A percentile compares a stretch with the other conserved stretches of the same genome.
phyloP scores from a whole-genome alignment of 2,888 invertebrate genomes.

The Gymnosoma rotundatum region DNA sequence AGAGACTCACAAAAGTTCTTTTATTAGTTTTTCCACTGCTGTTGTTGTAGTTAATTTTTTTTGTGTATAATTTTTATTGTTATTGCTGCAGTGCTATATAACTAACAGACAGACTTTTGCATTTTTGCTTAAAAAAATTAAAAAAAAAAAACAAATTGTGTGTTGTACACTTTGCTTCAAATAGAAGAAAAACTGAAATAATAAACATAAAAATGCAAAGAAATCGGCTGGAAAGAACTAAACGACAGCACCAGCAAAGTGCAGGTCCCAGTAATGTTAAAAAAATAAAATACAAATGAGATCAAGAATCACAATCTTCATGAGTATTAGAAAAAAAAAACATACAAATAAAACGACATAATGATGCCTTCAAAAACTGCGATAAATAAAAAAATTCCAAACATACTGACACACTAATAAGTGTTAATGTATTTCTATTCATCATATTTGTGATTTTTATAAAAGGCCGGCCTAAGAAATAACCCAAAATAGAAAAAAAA shows the following conservation, averaged over 20 bases:
- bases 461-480: no score
- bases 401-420: conserved; percentile 48
- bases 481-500: no score
- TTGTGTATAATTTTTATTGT: conserved; percentile 40
- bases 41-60: conserved; percentile 36
- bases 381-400: conserved; percentile 34
- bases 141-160: conserved; percentile 57
- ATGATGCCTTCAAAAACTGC: conserved; percentile 61
- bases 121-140: conserved; percentile 51
- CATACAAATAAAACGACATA: conserved; percentile 49
- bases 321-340: conserved; percentile 44
- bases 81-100: conserved; percentile 19
- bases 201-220: not conserved
- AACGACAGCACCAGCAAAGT: conserved; percentile 28
- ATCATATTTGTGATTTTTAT: conserved; percentile 3
- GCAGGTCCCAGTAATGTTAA: conserved; percentile 26
- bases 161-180: not conserved
- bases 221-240: conserved; percentile 39
- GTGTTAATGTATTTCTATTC: conserved; percentile 9
- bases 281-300: conserved; percentile 52
- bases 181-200: not conserved
- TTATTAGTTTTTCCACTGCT: conserved; percentile 53
- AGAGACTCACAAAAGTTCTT: conserved; percentile 37
- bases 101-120: conserved; percentile 35
- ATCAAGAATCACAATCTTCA: conserved; percentile 60